These are phyloP conservation scores for Sylvia borin DNA, from an alignment of 2,797 vertebrate genomes.

Conservation along the genomic window DNA sequence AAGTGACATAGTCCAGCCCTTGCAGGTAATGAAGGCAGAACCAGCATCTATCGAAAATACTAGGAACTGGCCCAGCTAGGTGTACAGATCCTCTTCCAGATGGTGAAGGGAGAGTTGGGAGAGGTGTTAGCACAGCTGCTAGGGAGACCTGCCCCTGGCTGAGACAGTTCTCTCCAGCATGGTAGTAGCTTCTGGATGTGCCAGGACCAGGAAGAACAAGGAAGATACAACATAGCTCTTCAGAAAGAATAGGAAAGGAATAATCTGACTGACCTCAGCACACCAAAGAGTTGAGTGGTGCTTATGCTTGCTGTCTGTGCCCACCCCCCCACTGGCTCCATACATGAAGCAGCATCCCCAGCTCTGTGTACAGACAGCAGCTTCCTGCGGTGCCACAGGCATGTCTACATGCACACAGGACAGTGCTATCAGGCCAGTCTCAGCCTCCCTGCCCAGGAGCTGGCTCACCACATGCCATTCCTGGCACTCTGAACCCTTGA, in stretches of 20 bases:
- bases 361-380: rapidly evolving
- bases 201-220: neutral
- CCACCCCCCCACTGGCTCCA: rapidly evolving
- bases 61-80: neutral
- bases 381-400: neutral
- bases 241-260: neutral
- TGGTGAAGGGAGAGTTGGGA: neutral
- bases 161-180: neutral
- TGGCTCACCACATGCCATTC: neutral
- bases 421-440: neutral
- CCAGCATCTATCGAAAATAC: neutral
- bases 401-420: neutral
- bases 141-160: neutral
- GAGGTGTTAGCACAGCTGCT: neutral
- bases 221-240: neutral
- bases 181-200: neutral
- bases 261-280: neutral
- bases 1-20: neutral
- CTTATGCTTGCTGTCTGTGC: rapidly evolving
- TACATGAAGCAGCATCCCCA: neutral
- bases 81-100: neutral
- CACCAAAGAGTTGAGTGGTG: neutral
- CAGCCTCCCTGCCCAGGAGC: neutral
- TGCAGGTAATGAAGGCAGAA: neutral
- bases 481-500: neutral